Conservation (phyloP, 2,797 vertebrate species). For the Epinephelus malabaricus region DNA sequence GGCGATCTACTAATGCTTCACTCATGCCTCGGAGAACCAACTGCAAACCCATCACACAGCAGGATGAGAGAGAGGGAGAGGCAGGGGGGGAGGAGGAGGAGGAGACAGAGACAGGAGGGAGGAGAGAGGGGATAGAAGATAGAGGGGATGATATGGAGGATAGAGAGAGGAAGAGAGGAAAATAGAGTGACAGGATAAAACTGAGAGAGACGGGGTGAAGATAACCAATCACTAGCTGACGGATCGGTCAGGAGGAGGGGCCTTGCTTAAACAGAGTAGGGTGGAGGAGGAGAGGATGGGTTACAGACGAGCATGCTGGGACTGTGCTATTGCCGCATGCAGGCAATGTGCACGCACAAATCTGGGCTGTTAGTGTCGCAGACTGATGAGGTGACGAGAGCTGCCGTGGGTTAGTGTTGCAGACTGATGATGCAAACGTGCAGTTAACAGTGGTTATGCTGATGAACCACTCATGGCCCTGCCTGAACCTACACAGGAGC, state of each 20-base stretch:
- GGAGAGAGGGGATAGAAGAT: constrained; percentile 43
- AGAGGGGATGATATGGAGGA: constrained; percentile 55
- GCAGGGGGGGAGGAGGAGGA: constrained; percentile 59
- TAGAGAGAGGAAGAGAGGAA: constrained; percentile 20
- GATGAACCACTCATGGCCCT: constrained; percentile 70
- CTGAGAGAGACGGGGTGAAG: constrained; percentile 47
- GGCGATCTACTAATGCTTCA: constrained; percentile 99
- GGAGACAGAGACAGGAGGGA: constrained; percentile 70
- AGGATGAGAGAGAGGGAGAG: constrained; percentile 80
- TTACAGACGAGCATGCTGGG: constrained; percentile 76
- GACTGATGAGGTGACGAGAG: constrained; percentile 66
- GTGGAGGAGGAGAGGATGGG: constrained; percentile 70
- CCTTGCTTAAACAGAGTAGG: constrained; percentile 75
- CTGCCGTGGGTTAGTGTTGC: constrained; percentile 61
- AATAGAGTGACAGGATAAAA: constrained; percentile 51
- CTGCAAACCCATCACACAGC: constrained; percentile 95
- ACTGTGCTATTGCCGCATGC: constrained; percentile 50
- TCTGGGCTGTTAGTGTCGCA: constrained; percentile 45
- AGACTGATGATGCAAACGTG: constrained; percentile 61
- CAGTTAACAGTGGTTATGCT: constrained; percentile 69
- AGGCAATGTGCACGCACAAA: constrained; percentile 48
- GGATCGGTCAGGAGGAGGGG: constrained; percentile 73
- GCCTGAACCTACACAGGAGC: constrained; percentile 86
- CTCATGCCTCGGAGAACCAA: constrained; percentile 99
- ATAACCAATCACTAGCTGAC: constrained; percentile 61